A percentile compares a stretch with the other conserved stretches of the same genome.
phyloP scores from a whole-genome alignment of 2,113 vertebrate genomes.

The Boulengeromyrus knoepffleri region DNA sequence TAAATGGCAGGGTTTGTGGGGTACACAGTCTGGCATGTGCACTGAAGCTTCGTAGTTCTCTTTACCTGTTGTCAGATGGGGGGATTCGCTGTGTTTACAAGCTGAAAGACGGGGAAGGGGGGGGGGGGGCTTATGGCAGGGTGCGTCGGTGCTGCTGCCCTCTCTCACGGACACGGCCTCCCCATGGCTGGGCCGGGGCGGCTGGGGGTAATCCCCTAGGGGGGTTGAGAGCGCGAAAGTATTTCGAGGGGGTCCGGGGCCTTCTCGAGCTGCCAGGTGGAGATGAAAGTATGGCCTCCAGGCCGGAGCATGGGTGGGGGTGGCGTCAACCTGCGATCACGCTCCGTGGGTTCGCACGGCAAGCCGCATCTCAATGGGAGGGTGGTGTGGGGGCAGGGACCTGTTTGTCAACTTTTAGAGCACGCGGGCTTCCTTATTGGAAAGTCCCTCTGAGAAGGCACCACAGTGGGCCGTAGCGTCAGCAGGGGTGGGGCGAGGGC shows the following conservation, averaged over 20 bases:
- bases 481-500: background rate
- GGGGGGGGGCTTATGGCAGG: constrained; percentile 43
- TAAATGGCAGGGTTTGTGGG: constrained; percentile 28
- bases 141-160: constrained; percentile 37
- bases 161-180: constrained; percentile 13
- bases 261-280: background rate
- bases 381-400: background rate
- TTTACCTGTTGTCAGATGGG: constrained; percentile 31
- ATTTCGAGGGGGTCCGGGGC: background rate
- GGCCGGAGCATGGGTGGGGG: background rate
- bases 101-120: constrained; percentile 21
- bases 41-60: constrained; percentile 14
- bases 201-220: background rate
- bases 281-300: background rate
- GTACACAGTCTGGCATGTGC: constrained; percentile 33
- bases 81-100: constrained; percentile 40
- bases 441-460: constrained; percentile 12
- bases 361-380: background rate
- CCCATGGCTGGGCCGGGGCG: constrained; percentile 26
- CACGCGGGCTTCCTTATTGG: background rate
- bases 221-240: background rate
- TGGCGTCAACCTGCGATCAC: background rate
- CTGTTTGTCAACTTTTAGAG: background rate
- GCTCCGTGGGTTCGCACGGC: background rate
- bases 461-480: background rate